Base-by-base conservation (phyloP, 2,797 vertebrate genomes). In the Pempheris klunzingeri region DNA sequence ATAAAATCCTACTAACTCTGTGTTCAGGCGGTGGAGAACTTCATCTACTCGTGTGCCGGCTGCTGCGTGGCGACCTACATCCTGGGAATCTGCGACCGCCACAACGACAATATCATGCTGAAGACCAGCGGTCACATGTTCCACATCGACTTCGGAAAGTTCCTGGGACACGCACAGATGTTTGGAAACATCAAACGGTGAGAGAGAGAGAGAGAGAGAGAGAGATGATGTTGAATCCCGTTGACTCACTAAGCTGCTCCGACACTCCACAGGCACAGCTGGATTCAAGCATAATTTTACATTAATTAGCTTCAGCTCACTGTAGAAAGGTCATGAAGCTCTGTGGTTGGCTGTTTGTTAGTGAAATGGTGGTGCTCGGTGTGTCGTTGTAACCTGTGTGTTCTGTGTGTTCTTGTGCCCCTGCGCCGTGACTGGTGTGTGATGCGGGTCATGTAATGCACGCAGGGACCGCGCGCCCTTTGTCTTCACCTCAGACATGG, bases 41-140 rank as follows among this genome's bases (percentile, higher is more conserved):
- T 99, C 89, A 99, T 99, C 90, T 99, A 97, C 87, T 99, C 98
- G 13, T 99, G 98, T 0, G 98, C 98, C 0, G 98, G 98, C 87
- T 99, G 98, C 92, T 99, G 98, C 0, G 98, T 99, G 87, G 98
- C 98, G 58, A 99, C 98, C 0, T 99, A 99, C 2, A 95, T 99
- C 76, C 89, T 99, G 91, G 98, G 98, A 46, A 99, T 99, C 92
- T 99, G 98, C 0, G 98, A 99, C 89, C 94, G 98, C 17, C 98
- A 99, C 90, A 99, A 99, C 0, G 98, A 99, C 95, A 99, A 99
- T 93, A 99, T 99, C 94, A 99, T 99, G 98, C 94, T 99, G 75
- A 98, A 97, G 93, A 98, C 97, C 78, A 99, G 96, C 0, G 98
- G 98, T 3, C 98, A 99, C 93, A 99, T 99, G 98, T 99, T 99